These are phyloP conservation scores for Diplodus puntazzo DNA, from an alignment of 2,797 vertebrate species.

Conservation along the genomic window DNA sequence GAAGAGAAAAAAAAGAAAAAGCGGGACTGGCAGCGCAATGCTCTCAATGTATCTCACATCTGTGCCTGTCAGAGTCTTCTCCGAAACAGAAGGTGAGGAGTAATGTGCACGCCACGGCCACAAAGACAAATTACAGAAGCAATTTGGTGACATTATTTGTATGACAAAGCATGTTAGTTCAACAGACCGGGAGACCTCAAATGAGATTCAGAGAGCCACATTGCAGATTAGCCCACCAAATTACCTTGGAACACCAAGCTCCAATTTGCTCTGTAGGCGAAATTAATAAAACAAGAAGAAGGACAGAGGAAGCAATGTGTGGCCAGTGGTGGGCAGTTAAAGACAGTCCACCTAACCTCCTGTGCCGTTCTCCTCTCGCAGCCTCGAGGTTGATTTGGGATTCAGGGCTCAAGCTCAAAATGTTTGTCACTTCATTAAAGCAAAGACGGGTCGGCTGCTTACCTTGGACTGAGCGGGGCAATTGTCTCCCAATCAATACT, in stretches of 20 bases:
- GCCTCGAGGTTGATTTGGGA: constrained; percentile 10
- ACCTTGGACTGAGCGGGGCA: constrained; percentile 29
- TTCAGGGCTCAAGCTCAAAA: constrained; percentile 33
- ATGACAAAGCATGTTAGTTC: constrained; percentile 63
- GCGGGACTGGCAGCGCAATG: constrained; percentile 47
- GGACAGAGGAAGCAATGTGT: constrained; percentile 15
- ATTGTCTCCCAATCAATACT: constrained; percentile 61
- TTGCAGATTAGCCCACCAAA: constrained; percentile 29
- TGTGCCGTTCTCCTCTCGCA: background rate
- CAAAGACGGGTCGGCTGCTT: constrained; percentile 31
- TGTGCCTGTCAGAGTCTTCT: constrained; percentile 57
- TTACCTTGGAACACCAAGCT: constrained; percentile 44
- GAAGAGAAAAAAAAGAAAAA: constrained; percentile 13
- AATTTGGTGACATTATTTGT: constrained; percentile 61
- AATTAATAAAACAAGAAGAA: constrained; percentile 34
- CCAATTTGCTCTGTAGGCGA: constrained; percentile 19
- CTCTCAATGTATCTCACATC: constrained; percentile 62
- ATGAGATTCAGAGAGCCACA: constrained; percentile 48
- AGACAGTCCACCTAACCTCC: constrained; percentile 29
- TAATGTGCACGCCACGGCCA: constrained; percentile 54
- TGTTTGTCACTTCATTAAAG: constrained; percentile 58
- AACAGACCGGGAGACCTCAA: constrained; percentile 42
- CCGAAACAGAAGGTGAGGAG: constrained; percentile 52
- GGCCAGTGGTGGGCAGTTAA: constrained; percentile 10
- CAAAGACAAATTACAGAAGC: constrained; percentile 63